Evolutionary conservation across 2,888 invertebrate species (phyloP), one percentile per base, ranked within the genome.

Genomic region (Leptogaster cylindrica): DNA sequence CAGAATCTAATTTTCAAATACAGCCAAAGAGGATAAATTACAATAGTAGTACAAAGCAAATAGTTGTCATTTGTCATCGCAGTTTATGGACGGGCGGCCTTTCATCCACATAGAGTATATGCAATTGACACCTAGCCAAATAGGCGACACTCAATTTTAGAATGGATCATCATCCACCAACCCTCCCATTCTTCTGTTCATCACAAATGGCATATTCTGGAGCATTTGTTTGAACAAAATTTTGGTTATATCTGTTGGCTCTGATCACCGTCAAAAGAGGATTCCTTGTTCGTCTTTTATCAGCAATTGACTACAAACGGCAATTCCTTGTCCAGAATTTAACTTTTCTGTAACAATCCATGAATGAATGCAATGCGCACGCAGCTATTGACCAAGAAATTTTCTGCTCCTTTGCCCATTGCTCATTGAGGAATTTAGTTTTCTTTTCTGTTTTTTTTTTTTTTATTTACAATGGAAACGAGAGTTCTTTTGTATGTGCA

Each of bases 41-140:
- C 8, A n/a, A 36, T 4, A 27, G 23, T 23, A n/a, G 27, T 16
- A 51, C 28, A 41, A 41, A 41, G 5, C 44, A 23, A 55, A 39
- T 28, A 18, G 23, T 12, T 66, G 65, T 50, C 68, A 68, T 68
- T 68, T 68, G 68, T 68, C 68, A 68, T 58, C 68, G 66, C 66
- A 58, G 50, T 65, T 68, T 51, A 68, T 66, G 58, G 48, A 25
- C 55, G 39, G 27, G 36, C 4, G 3, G 25, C 12, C 7, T 5
- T 36, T 55, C 23, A n/a, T 33, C 14, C 31, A 27, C 27, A 20
- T 28, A 36, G 12, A 23, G 28, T 61, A 44, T 61, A 44, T 44
- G 41, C 61, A 61, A 61, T 61, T 61, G 61, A 61, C 61, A 61
- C 61, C 61, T 61, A 27, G 61, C 16, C 61, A 61, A 61, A 61